A percentile compares a stretch with the other conserved stretches of the same genome.
Conservation (phyloP, 2,113 vertebrate species). For the Laticauda laticaudata region DNA sequence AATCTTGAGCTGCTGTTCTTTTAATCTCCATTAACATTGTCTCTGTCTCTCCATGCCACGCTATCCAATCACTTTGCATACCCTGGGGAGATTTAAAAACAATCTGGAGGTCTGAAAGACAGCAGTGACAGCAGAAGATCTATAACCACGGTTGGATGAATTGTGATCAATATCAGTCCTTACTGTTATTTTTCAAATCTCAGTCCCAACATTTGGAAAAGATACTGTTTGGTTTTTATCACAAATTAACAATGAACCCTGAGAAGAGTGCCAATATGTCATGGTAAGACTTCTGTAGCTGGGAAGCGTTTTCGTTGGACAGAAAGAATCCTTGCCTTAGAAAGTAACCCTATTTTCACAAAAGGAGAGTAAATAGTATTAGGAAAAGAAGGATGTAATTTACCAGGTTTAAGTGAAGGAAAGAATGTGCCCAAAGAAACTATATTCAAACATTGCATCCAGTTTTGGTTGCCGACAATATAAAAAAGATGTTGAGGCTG, state of each 20-base stretch:
- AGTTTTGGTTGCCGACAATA: too few relatives aligned
- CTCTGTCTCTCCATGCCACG: neutral
- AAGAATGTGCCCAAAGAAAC: conserved; percentile 48
- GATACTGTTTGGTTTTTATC: neutral
- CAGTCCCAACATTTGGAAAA: neutral
- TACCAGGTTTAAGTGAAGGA: conserved; percentile 29
- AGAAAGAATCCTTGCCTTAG: conserved; percentile 32
- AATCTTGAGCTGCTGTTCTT: neutral
- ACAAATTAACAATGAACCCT: conserved; percentile 31
- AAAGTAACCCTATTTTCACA: conserved; percentile 50
- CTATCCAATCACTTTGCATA: neutral
- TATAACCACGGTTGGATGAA: neutral
- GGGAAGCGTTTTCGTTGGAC: conserved; percentile 43
- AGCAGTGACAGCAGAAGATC: neutral
- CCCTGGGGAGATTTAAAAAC: neutral
- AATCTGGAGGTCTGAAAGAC: neutral
- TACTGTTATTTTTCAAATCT: neutral
- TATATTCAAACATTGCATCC: too few relatives aligned
- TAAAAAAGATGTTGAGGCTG: too few relatives aligned
- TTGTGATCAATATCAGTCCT: neutral
- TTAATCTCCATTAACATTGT: neutral
- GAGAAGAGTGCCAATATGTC: conserved; percentile 48
- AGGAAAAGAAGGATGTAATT: conserved; percentile 38
- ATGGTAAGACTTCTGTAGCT: conserved; percentile 47
- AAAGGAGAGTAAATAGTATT: conserved; percentile 29